A percentile compares a stretch with the other conserved stretches of the same genome.
Conservation (phyloP, 2,113 vertebrate genomes). For the Emydura subglobosa region DNA sequence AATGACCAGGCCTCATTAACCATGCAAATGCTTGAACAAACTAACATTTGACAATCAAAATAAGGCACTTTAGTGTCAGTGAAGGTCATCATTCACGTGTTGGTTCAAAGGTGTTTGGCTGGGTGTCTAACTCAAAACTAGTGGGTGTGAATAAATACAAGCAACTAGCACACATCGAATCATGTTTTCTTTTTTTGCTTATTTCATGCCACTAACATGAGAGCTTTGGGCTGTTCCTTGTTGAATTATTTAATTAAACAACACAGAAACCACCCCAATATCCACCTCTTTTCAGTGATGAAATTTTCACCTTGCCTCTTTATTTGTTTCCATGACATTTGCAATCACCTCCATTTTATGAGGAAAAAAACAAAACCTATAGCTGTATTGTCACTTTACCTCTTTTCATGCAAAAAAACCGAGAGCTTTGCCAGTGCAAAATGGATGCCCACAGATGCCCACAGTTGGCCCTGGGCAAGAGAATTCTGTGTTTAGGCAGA, state of each 20-base stretch:
- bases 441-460: neutral
- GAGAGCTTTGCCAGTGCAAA: neutral
- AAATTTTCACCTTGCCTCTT: neutral
- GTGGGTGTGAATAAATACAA: neutral
- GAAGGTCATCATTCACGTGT: neutral
- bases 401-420: fast-evolving
- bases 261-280: neutral
- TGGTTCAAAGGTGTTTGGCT: fast-evolving
- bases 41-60: neutral
- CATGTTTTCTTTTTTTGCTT: fast-evolving
- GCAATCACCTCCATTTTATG: fast-evolving
- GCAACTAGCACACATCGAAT: neutral
- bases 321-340: neutral
- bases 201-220: neutral
- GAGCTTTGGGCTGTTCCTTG: neutral
- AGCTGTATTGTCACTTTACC: fast-evolving
- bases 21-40: neutral
- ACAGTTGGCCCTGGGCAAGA: neutral
- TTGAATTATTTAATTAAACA: neutral
- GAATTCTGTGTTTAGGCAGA: neutral
- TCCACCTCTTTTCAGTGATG: neutral
- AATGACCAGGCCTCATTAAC: neutral
- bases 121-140: neutral
- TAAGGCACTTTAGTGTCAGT: neutral
- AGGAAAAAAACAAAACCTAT: neutral